Evolutionary conservation across 2,888 invertebrate genomes (phyloP).

Genomic region (Pyrrhosoma nymphula): DNA sequence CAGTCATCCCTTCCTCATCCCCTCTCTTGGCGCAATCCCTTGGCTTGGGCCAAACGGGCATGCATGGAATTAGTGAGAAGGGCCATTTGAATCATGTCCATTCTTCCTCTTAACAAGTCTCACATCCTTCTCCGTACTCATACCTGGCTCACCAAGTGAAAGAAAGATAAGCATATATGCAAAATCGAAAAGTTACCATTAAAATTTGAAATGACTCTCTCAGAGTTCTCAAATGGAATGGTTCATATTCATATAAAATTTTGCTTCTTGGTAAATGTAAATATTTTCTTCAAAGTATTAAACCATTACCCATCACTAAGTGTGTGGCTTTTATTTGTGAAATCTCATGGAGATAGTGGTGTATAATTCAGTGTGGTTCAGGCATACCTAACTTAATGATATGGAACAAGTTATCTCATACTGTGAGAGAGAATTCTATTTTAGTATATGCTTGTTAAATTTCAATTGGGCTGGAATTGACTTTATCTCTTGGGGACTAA

Average conservation of each 20-base stretch:
- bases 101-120: constrained; percentile 52
- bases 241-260: constrained; percentile 64
- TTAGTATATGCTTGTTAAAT: no score
- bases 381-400: no score
- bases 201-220: constrained; percentile 61
- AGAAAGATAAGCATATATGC: constrained; percentile 47
- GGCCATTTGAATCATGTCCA: constrained; percentile 47
- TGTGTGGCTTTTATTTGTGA: constrained; percentile 21
- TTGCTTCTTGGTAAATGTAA: constrained; percentile 66
- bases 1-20: constrained; percentile 6
- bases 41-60: not conserved
- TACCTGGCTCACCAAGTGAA: constrained; percentile 63
- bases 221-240: constrained; percentile 61
- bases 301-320: constrained; percentile 65
- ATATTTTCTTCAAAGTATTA: constrained; percentile 67
- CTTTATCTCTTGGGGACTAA: no score
- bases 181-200: constrained; percentile 43
- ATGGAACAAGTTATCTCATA: no score
- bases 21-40: constrained; percentile 42
- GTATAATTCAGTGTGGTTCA: no score
- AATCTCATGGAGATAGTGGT: not conserved
- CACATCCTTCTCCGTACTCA: constrained; percentile 61
- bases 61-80: constrained; percentile 25
- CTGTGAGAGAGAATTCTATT: no score
- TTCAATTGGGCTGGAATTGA: no score